phyloP scores from a whole-genome alignment of 2,113 vertebrate genomes.

The Chaetodon trifascialis region DNA sequence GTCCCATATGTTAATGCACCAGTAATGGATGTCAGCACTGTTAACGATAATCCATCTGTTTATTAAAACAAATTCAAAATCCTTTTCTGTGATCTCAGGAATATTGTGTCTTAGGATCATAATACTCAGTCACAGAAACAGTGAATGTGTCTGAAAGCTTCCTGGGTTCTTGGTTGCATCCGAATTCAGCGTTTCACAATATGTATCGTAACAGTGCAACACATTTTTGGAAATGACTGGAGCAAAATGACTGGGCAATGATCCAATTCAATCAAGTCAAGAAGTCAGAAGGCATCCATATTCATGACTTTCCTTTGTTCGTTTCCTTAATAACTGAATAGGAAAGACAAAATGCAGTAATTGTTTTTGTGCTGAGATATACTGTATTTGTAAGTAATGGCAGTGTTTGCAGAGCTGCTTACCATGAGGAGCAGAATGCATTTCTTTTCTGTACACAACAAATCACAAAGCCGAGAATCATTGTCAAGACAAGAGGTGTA shows the following conservation, averaged over 20 bases:
- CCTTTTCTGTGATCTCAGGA: not conserved
- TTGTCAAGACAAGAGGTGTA: constrained; percentile 41
- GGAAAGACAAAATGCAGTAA: constrained; percentile 41
- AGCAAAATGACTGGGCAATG: constrained; percentile 43
- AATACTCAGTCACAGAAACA: not conserved
- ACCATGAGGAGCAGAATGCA: constrained; percentile 20
- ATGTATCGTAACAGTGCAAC: not conserved
- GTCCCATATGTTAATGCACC: not conserved
- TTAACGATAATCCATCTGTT: not conserved
- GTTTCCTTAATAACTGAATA: constrained; percentile 34
- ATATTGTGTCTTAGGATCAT: not conserved
- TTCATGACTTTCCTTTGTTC: constrained; percentile 61
- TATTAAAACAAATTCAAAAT: not conserved
- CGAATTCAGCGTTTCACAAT: constrained; percentile 12
- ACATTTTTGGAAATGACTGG: constrained; percentile 30
- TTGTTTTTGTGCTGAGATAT: constrained; percentile 50
- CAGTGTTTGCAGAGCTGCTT: constrained; percentile 55
- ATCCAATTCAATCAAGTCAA: constrained; percentile 69
- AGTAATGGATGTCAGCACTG: not conserved
- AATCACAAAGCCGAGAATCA: constrained; percentile 33
- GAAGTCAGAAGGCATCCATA: constrained; percentile 56
- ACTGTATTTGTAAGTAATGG: constrained; percentile 35
- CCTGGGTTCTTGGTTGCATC: not conserved
- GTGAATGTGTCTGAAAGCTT: constrained; percentile 7
- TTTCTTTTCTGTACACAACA: constrained; percentile 38